Percentiles rank a stretch among this genome's conserved stretches.
Evolutionary conservation across 2,888 invertebrate genomes (phyloP).

Genomic region (Microctonus brassicae): DNA sequence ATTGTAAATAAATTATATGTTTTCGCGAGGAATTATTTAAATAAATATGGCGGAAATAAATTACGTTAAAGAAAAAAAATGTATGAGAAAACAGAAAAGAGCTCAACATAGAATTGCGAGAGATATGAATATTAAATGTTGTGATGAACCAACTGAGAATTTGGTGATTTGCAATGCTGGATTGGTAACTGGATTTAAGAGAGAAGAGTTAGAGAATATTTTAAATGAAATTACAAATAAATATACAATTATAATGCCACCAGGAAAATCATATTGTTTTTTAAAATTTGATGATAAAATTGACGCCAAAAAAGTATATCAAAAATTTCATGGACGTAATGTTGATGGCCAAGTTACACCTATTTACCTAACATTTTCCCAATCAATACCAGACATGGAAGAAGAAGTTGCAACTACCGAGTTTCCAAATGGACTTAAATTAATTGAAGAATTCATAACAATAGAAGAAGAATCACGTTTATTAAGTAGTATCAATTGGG

Average conservation of each 20-base stretch:
- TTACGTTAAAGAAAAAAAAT: conserved; percentile 42
- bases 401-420: conserved; percentile 47
- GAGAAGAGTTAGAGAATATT: conserved; percentile 74
- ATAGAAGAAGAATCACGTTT: conserved; percentile 77
- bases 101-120: conserved; percentile 59
- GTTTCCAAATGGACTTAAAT: conserved; percentile 78
- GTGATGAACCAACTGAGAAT: conserved; percentile 72
- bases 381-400: conserved; percentile 56
- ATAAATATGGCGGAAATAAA: not conserved
- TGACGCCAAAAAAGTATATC: conserved; percentile 74
- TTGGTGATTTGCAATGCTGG: conserved; percentile 89
- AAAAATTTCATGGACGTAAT: conserved; percentile 74
- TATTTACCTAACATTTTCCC: conserved; percentile 78
- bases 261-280: conserved; percentile 87
- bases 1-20: not conserved
- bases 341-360: conserved; percentile 74
- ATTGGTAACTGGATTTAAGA: conserved; percentile 82
- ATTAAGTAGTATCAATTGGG: conserved; percentile 74
- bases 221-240: conserved; percentile 73
- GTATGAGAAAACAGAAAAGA: conserved; percentile 57
- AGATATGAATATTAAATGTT: conserved; percentile 64
- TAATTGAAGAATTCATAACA: conserved; percentile 81
- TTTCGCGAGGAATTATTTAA: too few species aligned
- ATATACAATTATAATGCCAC: conserved; percentile 78
- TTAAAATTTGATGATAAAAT: conserved; percentile 73